Evolutionary conservation across 2,113 vertebrate species (phyloP).

Genomic region (Pachyramphus minor): DNA sequence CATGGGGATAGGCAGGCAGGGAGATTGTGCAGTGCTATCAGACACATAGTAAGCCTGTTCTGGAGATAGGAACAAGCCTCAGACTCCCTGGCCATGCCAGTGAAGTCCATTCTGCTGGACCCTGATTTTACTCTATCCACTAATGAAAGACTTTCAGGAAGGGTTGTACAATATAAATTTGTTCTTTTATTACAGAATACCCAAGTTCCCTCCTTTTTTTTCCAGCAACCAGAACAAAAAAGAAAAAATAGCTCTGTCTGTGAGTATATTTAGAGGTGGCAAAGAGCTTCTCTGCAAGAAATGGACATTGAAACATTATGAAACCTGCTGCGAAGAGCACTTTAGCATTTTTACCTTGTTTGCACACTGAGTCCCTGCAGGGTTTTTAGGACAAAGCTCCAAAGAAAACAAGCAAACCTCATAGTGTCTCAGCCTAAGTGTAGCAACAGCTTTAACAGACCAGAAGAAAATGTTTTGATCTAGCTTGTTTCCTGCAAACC

Average conservation of each 20-base stretch:
- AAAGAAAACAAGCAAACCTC: background rate
- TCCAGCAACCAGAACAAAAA: background rate
- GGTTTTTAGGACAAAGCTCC: background rate
- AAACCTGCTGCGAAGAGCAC: background rate
- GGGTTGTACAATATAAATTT: background rate
- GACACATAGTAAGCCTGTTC: background rate
- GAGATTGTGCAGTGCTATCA: background rate
- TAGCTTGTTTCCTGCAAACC: background rate
- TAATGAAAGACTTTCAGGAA: background rate
- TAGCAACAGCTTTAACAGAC: background rate
- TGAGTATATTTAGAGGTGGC: background rate
- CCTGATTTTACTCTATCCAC: background rate
- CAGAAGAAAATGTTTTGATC: background rate
- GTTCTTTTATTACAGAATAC: background rate
- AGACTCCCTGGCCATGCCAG: background rate
- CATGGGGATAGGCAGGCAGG: background rate
- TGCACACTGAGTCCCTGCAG: background rate
- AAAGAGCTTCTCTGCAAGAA: background rate
- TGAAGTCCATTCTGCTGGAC: background rate
- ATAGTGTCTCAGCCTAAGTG: background rate
- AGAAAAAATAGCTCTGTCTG: background rate
- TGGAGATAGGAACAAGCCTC: background rate
- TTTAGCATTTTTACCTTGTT: background rate
- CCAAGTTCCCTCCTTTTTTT: background rate
- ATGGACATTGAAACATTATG: background rate